Percentiles rank a stretch among this genome's conserved stretches.
Evolutionary conservation across 2,113 vertebrate species (phyloP).

Genomic region (Psilopsiagon aymara): DNA sequence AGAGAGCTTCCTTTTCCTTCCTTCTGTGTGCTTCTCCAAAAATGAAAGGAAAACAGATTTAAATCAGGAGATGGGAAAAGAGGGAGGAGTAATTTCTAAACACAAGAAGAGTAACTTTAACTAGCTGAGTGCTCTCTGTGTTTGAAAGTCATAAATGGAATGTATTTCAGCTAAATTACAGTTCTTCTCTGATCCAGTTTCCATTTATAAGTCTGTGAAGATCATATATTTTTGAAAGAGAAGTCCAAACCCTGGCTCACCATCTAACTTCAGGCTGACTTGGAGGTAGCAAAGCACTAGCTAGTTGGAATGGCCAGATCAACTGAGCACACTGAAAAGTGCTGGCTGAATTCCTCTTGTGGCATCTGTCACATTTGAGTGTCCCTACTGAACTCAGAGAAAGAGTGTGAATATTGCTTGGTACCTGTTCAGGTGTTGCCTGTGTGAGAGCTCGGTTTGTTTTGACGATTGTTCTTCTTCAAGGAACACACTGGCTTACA

Average conservation of each 20-base stretch:
- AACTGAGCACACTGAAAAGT: not conserved
- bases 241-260: not conserved
- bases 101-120: not conserved
- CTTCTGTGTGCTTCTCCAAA: not conserved
- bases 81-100: not conserved
- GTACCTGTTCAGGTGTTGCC: not conserved
- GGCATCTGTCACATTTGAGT: not conserved
- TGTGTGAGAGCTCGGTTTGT: not conserved
- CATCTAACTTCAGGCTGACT: not conserved
- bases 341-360: not conserved
- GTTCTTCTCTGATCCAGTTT: not conserved
- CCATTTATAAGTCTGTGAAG: not conserved
- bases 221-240: not conserved
- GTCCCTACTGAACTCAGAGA: not conserved
- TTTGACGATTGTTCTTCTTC: not conserved
- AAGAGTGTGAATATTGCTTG: not conserved
- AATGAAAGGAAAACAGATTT: not conserved
- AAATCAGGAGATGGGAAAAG: not conserved
- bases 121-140: not conserved
- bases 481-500: not conserved
- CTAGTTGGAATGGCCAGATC: not conserved
- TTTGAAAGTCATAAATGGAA: not conserved
- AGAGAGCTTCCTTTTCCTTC: not conserved
- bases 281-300: not conserved
- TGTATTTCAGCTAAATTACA: not conserved